These are phyloP conservation scores for Eubasilissa regina DNA, from an alignment of 1,140 invertebrate species.

Conservation along the genomic window DNA sequence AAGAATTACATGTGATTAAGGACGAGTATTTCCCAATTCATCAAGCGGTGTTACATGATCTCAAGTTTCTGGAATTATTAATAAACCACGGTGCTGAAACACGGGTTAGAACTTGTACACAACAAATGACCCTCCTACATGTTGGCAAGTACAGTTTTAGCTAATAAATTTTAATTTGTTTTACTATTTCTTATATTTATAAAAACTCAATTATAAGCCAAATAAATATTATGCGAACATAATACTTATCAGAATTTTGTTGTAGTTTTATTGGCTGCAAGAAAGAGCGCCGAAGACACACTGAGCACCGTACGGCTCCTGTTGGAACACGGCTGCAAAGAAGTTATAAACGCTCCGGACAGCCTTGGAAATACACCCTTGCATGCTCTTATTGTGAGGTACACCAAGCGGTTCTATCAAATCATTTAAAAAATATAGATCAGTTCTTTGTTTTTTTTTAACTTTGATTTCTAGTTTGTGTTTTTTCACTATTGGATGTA, in stretches of 20 bases:
- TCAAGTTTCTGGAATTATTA: slow-evolving; percentile 78
- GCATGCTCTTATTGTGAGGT: slow-evolving; percentile 78
- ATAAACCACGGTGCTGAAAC: slow-evolving; percentile 79
- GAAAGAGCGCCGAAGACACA: slow-evolving; percentile 81
- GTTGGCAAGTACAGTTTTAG: slow-evolving; percentile 68
- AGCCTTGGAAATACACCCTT: slow-evolving; percentile 78
- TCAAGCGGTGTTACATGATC: slow-evolving; percentile 79
- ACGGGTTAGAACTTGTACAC: slow-evolving; percentile 79
- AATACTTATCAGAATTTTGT: too few species aligned
- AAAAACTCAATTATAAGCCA: not conserved
- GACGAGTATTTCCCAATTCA: slow-evolving; percentile 86
- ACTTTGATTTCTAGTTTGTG: too few species aligned
- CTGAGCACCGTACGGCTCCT: slow-evolving; percentile 77
- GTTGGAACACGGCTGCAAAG: slow-evolving; percentile 78
- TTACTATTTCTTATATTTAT: not conserved
- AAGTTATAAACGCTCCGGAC: slow-evolving; percentile 82
- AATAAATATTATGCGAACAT: too few species aligned
- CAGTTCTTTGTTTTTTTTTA: too few species aligned
- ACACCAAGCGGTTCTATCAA: not conserved
- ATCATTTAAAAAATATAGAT: too few species aligned
- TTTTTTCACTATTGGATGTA: too few species aligned
- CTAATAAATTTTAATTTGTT: not conserved
- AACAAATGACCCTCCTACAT: slow-evolving; percentile 82
- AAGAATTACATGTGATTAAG: slow-evolving; percentile 83
- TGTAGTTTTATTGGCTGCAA: slow-evolving; percentile 74